A percentile compares a stretch with the other conserved stretches of the same genome.
Conservation (phyloP, 2,113 vertebrate genomes). For the Eulemur rufifrons region DNA sequence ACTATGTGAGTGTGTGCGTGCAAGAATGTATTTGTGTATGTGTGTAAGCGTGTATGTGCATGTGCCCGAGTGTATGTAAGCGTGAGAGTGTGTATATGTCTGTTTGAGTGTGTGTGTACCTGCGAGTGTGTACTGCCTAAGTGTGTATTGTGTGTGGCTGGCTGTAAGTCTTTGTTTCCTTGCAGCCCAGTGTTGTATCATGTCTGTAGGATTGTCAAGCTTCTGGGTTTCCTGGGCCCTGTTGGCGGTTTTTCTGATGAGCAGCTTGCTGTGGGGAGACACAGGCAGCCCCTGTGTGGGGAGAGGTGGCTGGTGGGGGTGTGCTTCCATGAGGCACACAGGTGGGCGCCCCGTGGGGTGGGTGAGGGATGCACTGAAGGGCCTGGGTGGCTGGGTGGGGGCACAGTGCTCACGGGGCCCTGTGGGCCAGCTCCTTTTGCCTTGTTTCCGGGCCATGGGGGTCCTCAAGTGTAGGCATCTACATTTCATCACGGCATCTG, state of each 20-base stretch:
- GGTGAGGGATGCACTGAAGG: rapidly evolving
- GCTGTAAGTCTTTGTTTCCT: background rate
- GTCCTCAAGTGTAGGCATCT: background rate
- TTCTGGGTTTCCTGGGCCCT: background rate
- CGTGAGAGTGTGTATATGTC: background rate
- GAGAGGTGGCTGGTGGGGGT: background rate
- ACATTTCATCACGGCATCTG: no score
- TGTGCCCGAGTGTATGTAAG: no score
- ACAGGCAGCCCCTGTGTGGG: no score
- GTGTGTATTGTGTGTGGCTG: background rate
- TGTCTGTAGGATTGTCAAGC: background rate
- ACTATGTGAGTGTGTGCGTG: no score
- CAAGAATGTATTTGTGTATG: background rate
- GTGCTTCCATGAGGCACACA: rapidly evolving
- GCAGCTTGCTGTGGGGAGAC: background rate
- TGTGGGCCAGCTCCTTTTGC: rapidly evolving
- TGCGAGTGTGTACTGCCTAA: background rate
- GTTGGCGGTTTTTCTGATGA: background rate
- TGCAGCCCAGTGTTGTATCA: rapidly evolving
- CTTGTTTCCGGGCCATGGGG: background rate
- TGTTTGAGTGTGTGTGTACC: background rate
- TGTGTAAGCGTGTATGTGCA: background rate
- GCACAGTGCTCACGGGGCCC: background rate
- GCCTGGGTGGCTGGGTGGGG: background rate
- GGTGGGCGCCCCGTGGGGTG: rapidly evolving